Evolutionary conservation across 2,797 vertebrate genomes (phyloP), one percentile per base, ranked within the genome.

Genomic region (Protonibea diacanthus): DNA sequence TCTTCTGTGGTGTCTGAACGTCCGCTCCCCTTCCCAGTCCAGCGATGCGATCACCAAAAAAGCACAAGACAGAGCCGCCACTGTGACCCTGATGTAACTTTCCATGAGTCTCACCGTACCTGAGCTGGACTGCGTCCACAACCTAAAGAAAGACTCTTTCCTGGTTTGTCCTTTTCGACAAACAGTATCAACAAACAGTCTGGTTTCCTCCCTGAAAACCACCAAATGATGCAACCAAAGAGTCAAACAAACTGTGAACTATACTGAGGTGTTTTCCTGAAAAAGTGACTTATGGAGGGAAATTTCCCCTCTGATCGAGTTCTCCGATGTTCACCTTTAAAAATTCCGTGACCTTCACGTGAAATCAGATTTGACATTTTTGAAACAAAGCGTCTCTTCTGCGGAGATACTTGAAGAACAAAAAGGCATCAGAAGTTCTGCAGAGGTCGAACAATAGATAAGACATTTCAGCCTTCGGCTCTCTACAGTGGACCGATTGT

Each of bases 1-100:
- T 68, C 62, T 82, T 80, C 85, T 83, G 59, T 80, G 80, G 81
- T 80, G 17, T 80, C 74, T 42, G 25, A 67, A 51, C 27, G 72
- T 66, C 33, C 15, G 4, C 70, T 45, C 55, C 7, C 42, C 59
- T 17, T 59, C 44, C 17, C 4, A 1, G 14, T 53, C 52, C 12
- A 48, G 44, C 15, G n/a, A 63, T 29, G n/a, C 2, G 49, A 69
- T 64, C 68, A 61, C 48, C 25, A 53, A 53, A 47, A n/a, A 47
- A 38, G 33, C 38, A 55, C 53, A 33, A 58, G 45, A 83, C 80
- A 84, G 70, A 85, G 76, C 47, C n/a, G 9, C 23, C 52, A 55
- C 78, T 87, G 88, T 74, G 75, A 63, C 61, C 55, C 76, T 13
- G 49, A 67, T 53, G 71, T 59, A 83, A 81, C 73, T 83, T 86